Base-by-base conservation (phyloP, 2,888 invertebrate species). In the Pollenia amentaria region DNA sequence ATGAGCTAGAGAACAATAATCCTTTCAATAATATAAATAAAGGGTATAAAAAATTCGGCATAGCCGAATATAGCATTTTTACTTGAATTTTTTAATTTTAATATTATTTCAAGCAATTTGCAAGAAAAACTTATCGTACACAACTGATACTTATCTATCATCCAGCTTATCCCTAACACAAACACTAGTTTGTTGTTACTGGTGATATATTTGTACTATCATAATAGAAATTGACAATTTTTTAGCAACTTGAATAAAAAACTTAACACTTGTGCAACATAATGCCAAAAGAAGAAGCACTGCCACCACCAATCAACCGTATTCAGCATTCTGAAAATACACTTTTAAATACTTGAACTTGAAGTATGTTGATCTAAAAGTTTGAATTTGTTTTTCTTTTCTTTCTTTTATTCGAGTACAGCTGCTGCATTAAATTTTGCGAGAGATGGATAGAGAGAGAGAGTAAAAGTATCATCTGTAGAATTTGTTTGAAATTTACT, bases 341-440 rank as follows among this genome's bases (percentile, higher is more conserved):
- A 69, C 69, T 72, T 72, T 70, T 46, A 46, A 72, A 72, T 46
- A 76, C 76, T 75, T 82, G 80, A 87, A 73, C 80, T 80, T 87
- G 67, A 80, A 87, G 87, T 55, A 12, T 83, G 69, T 80, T 76
- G 70, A 83, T 87, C 76, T 80, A 83, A 83, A 79, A 83, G 79
- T 78, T 84, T 79, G 18, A 69, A 46, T 67, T 77, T 53, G 65
- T 62, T 10, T 76, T 76, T 75, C 53, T 51, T 70, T 73, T 14
- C 60, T 44, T 8, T 29, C 55, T 55, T 55, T 16, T 11, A 62
- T 57, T 12, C 40, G 38, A 40, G 9, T n/a, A 29, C 72, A 72
- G 16, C 83, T 70, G 76, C 48, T 78, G 65, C 78, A 84, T 55
- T 51, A 18, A 73, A 48, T 21, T 42, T 64, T 38, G 29, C 6